Conservation (phyloP, 2,797 vertebrate genomes). For the Cuniculus paca region DNA sequence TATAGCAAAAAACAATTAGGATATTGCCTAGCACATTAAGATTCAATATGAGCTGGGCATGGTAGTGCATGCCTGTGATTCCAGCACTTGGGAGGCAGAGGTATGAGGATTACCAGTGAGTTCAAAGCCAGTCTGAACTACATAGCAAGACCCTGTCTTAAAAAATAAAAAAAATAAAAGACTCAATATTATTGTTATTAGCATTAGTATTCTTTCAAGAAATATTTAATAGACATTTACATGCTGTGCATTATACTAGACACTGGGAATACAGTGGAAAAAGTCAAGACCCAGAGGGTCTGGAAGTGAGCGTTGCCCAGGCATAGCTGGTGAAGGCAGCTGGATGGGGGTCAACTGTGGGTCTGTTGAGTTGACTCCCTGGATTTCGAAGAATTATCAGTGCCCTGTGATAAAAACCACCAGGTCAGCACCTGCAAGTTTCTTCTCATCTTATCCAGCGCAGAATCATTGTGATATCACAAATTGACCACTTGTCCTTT, state of each 20-base stretch:
- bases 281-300: background rate
- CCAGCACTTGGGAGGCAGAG: too few species aligned
- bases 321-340: background rate
- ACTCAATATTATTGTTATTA: background rate
- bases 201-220: background rate
- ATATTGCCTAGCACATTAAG: background rate
- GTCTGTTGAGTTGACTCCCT: constrained; percentile 69
- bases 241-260: background rate
- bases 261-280: background rate
- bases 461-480: constrained; percentile 94
- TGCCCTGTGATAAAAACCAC: constrained; percentile 94
- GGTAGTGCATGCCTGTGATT: too few species aligned
- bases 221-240: background rate
- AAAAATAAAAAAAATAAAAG: too few species aligned
- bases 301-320: constrained; percentile 73
- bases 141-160: too few species aligned
- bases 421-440: constrained; percentile 92
- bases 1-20: background rate
- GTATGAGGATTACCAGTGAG: too few species aligned
- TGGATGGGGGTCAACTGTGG: background rate
- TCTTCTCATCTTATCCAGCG: constrained; percentile 94
- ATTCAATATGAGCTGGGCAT: background rate
- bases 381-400: constrained; percentile 91
- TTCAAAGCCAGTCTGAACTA: too few species aligned
- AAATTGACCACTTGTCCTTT: constrained; percentile 93